Base-by-base conservation (phyloP, 2,888 invertebrate species). In the Atherix ibis region DNA sequence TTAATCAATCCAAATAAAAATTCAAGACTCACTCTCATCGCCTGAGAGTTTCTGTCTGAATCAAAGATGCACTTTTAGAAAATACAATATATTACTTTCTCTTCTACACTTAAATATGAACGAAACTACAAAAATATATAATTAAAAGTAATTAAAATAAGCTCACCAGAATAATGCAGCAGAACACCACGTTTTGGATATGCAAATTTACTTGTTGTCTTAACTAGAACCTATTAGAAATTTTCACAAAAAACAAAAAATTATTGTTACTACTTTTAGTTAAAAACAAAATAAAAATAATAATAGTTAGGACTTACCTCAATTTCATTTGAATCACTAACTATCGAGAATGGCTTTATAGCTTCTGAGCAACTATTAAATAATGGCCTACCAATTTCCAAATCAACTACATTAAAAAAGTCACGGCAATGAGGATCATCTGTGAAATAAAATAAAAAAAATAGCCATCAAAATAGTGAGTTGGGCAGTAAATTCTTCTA, bases 141-240 rank as follows among this genome's bases (percentile, higher is more conserved):
- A n/a, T n/a, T n/a, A n/a, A n/a, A n/a, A n/a, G n/a, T n/a, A n/a
- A n/a, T n/a, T n/a, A n/a, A n/a, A n/a, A n/a, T 30, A 14, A 27
- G 45, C 65, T 63, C 52, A 72, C 72, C 70, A 56, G 70, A 68
- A 52, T 70, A 78, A 58, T 75, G 70, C 42, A 76, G 56, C 14
- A 77, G 53, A 36, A 76, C 64, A 3, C 77, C 77, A 47, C 76
- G 61, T 42, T 71, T 71, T 0, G 75, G 73, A 41, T 64, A 70
- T 18, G 57, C 47, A 26, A 66, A 66, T 43, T 61, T 52, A 3
- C 69, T 67, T 40, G 56, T 61, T 2, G 64, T 63, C 36, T 61
- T 60, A 8, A 73, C 62, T 5, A 53, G 42, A 6, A 68, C 58
- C 37, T 67, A 61, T 29, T 26, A 29, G 12, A 8, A 27, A 17